Base-by-base conservation (phyloP, 2,113 vertebrate species). In the Prionailurus viverrinus region DNA sequence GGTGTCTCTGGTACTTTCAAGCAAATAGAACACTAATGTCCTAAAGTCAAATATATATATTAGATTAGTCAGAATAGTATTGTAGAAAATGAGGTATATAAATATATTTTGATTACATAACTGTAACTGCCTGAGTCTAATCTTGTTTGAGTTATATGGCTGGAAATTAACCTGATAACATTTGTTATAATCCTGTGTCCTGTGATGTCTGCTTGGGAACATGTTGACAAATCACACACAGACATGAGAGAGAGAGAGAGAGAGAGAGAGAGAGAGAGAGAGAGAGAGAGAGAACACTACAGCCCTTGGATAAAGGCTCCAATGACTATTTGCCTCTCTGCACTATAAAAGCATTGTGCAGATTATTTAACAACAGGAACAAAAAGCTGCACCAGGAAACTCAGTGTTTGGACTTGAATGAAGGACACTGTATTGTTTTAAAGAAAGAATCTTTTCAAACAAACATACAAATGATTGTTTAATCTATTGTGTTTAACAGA, bases 391-490 rank as follows among this genome's bases (percentile, higher is more conserved):
- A 78, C 18, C 84, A 86, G 45, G 39, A 91, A 66, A 88, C 16
- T 63, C 39, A 69, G 13, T 51, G 4, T 53, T 71, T 88, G 10
- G 88, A 93, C 11, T 25, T 95, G 94, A 97, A 94, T 58, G 12
- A 97, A 85, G 14, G 61, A 19, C 11, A 93, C 36, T 96, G 36
- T 85, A 48, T 51, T 45, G 48, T 82, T 96, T 91, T 87, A 86
- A 88, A 96, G 66, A 97, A 96, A 93, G 71, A 91, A 61, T 83
- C 48, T 68, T 85, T 95, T 92, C 74, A 95, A 89, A 97, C 78
- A 89, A 73, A 65, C 51, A 87, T 33, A 84, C 45, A 89, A 94
- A 66, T 19, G 23, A 58, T 83, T 92, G 63, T 88, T 76, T 29
- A 82, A 71, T 36, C 51, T 83, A 87, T 84, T 91, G 66, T 89